Percentiles rank a stretch among this genome's conserved stretches.
phyloP scores from a whole-genome alignment of 2,797 vertebrate genomes.

The Rhincodon typus region DNA sequence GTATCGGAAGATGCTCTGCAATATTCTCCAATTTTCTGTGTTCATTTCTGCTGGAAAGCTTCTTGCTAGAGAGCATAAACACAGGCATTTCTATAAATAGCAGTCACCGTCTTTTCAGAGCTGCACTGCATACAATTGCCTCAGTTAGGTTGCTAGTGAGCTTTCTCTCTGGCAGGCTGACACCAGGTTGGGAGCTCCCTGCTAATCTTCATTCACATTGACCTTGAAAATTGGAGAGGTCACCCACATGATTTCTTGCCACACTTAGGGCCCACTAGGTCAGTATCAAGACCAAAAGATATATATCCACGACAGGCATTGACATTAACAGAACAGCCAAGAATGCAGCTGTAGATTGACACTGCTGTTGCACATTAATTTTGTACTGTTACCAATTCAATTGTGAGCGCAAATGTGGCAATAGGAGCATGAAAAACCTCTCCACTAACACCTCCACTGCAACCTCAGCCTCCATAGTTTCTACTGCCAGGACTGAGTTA shows the following conservation, averaged over 20 bases:
- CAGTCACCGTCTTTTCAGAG: neutral
- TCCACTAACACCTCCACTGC: no score
- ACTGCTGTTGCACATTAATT: neutral
- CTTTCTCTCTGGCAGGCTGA: neutral
- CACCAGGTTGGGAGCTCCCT: neutral
- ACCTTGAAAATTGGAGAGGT: neutral
- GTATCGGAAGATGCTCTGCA: neutral
- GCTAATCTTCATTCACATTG: neutral
- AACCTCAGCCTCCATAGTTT: neutral
- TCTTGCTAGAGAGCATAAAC: neutral
- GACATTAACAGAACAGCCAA: neutral
- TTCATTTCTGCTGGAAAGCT: neutral
- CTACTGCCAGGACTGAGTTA: neutral
- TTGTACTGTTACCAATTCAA: neutral
- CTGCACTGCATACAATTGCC: neutral
- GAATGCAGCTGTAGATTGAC: neutral
- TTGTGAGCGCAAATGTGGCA: neutral
- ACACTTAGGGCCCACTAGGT: neutral
- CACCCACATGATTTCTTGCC: neutral
- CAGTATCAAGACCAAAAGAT: neutral
- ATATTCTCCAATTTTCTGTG: neutral
- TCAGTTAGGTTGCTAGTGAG: neutral
- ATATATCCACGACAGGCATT: neutral
- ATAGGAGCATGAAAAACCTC: neutral
- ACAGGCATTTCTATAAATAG: conserved; percentile 13